Percentiles rank a stretch among this genome's conserved stretches.
Evolutionary conservation across 2,113 vertebrate species (phyloP).

Genomic region (pig (Sus scrofa)): T2T-Sscrofa CM000817.6:130320001-130320500

Average conservation of each 20-base stretch:
- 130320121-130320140: background rate
- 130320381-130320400: no score
- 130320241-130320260: background rate
- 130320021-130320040: no score
- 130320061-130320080: no score
- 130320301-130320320: background rate
- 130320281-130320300: background rate
- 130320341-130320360: background rate
- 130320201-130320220: background rate
- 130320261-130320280: conserved; percentile 23
- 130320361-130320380: background rate
- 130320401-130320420: no score
- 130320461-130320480: no score
- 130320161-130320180: background rate
- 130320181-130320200: background rate
- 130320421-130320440: no score
- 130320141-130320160: background rate
- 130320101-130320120: no score
- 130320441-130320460: no score
- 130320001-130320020: no score
- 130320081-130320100: no score
- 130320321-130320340: background rate
- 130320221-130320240: conserved; percentile 13
- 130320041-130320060: no score
- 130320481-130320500: no score